Evolutionary conservation across 2,888 invertebrate species (phyloP), one percentile per base, ranked within the genome.

Genomic region (Lydus trimaculatus): DNA sequence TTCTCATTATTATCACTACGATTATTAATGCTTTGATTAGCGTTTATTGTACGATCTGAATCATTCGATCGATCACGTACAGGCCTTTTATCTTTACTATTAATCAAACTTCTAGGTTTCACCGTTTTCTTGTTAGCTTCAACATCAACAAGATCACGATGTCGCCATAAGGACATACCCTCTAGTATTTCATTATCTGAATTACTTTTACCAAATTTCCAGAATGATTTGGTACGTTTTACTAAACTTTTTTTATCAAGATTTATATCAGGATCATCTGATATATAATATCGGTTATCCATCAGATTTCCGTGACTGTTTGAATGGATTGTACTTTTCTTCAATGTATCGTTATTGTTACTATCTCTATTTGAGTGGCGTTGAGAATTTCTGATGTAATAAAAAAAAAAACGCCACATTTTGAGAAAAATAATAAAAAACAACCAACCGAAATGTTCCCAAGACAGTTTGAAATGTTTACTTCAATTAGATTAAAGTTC

Each of bases 101-200:
- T 75, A 15, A 66, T 58, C 63, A 77, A 76, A 58, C 77, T 79
- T 63, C 75, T 75, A 56, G 86, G 86, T n/a, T 87, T 79, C 68
- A 85, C 87, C 73, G 87, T 87, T 71, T 87, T 88, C 73, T 89
- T 88, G 17, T 89, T 88, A n/a, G 25, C 11, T 20, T 79, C 76
- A 15, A 92, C 90, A 76, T 93, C 94, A 0, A 95, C 94, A 70
- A 95, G 87, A 76, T 95, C 94, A 39, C 94, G 88, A 81, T 95
- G 95, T 80, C 92, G 92, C 95, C 95, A 95, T 64, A 95, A 86
- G 0, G 94, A 91, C 94, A 95, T 95, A 0, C 95, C 95, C 79
- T 94, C 94, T 78, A 95, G 87, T 63, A 94, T 93, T 71, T 94
- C 94, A 76, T 89, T 90, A 65, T 91, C 90, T 20, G 89, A 89